A percentile compares a stretch with the other conserved stretches of the same genome.
Conservation (phyloP, 2,797 vertebrate species). For the Falco columbarius region DNA sequence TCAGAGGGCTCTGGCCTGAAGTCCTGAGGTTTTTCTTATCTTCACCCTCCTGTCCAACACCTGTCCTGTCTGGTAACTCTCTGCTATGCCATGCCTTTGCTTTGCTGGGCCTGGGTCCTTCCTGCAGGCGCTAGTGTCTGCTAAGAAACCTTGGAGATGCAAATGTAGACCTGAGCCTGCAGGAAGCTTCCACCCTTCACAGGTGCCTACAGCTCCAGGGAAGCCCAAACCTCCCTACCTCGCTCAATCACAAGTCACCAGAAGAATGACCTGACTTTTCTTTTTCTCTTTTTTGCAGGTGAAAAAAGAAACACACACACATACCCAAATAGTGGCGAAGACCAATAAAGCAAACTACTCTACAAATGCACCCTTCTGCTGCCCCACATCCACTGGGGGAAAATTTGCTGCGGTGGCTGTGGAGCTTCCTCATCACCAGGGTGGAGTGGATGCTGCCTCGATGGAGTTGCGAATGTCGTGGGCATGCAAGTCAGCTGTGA, state of each 20-base stretch:
- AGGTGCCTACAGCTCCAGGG: not conserved
- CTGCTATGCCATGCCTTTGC: fast-evolving
- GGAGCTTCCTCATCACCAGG: not conserved
- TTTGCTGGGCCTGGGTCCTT: not conserved
- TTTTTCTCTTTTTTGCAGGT: not conserved
- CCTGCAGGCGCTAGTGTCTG: not conserved
- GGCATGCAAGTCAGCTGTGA: not conserved
- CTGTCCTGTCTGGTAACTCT: not conserved
- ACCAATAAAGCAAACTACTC: not conserved
- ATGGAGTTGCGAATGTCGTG: not conserved
- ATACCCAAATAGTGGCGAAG: fast-evolving
- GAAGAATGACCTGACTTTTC: not conserved
- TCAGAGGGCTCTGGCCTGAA: not conserved
- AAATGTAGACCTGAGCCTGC: not conserved
- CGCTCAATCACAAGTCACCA: too few species aligned
- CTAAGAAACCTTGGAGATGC: not conserved
- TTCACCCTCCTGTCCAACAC: too few species aligned
- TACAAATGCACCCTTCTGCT: fast-evolving
- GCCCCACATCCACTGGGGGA: too few species aligned
- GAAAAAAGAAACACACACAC: not conserved
- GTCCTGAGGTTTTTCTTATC: not conserved
- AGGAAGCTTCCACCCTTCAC: not conserved
- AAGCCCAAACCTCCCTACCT: not conserved
- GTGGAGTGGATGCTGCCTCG: not conserved
- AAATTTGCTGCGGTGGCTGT: fast-evolving